phyloP scores from a whole-genome alignment of 2,888 invertebrate genomes.

The Nemotelus nigrinus region DNA sequence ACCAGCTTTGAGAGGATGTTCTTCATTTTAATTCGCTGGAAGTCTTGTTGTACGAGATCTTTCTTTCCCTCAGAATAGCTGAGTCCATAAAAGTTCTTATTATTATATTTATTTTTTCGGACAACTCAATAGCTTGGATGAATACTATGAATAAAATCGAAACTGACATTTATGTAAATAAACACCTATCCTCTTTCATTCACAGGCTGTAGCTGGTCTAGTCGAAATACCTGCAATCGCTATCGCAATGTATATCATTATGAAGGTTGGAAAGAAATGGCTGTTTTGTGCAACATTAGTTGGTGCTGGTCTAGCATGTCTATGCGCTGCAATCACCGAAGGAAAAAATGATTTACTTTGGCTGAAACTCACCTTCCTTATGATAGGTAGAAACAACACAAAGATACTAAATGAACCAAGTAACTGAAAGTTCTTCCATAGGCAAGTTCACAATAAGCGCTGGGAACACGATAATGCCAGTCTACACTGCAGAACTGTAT shows the following conservation, averaged over 20 bases:
- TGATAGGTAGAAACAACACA: constrained; percentile 69
- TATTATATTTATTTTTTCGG: no score
- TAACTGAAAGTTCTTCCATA: constrained; percentile 46
- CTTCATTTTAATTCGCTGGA: no score
- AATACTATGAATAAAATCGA: no score
- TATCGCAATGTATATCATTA: constrained; percentile 77
- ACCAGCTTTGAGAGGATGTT: no score
- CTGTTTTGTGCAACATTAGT: constrained; percentile 76
- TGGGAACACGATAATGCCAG: constrained; percentile 82
- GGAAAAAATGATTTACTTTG: constrained; percentile 69
- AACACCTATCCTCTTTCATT: no score
- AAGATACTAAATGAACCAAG: background rate
- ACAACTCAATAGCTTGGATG: no score
- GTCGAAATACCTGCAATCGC: constrained; percentile 84
- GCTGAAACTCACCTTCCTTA: constrained; percentile 77
- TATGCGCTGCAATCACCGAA: constrained; percentile 70
- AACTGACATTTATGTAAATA: no score
- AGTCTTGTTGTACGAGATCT: no score
- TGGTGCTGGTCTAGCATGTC: constrained; percentile 75
- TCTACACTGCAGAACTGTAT: constrained; percentile 78
- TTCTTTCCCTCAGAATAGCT: no score
- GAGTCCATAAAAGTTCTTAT: no score
- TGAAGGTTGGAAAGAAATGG: constrained; percentile 78
- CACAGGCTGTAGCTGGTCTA: constrained; percentile 72
- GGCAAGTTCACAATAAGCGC: constrained; percentile 80